phyloP scores from a whole-genome alignment of 2,888 invertebrate genomes.

The Athrips mouffetella region DNA sequence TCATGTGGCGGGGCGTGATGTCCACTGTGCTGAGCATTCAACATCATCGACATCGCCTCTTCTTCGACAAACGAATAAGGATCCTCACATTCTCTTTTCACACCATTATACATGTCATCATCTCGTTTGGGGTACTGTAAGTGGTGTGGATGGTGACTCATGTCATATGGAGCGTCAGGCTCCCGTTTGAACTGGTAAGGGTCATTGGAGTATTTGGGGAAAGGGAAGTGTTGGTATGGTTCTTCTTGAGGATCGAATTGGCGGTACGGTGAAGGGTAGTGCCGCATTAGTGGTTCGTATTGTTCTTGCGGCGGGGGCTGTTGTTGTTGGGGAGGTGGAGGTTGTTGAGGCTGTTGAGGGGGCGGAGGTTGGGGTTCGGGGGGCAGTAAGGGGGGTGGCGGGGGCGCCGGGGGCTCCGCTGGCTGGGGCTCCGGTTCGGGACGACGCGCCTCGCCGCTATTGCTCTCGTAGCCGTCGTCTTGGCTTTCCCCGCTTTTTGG shows the following conservation, averaged over 20 bases:
- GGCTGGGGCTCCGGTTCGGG: constrained; percentile 46
- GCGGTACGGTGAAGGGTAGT: constrained; percentile 38
- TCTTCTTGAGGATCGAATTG: constrained; percentile 43
- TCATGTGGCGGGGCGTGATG: constrained; percentile 59
- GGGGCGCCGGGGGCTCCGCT: constrained; percentile 46
- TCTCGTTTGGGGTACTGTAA: constrained; percentile 49
- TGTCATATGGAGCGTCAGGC: constrained; percentile 66
- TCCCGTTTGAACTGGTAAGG: constrained; percentile 67
- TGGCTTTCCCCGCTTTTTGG: constrained; percentile 82
- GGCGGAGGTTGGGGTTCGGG: constrained; percentile 38
- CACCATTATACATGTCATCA: constrained; percentile 62
- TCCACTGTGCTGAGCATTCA: constrained; percentile 55
- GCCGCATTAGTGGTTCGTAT: constrained; percentile 46
- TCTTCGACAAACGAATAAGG: constrained; percentile 93
- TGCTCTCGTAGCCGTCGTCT: constrained; percentile 94
- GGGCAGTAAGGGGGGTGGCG: constrained; percentile 15
- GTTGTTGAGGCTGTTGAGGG: constrained; percentile 25
- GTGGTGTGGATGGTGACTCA: constrained; percentile 45
- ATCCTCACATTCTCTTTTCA: constrained; percentile 84
- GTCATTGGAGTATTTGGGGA: constrained; percentile 58
- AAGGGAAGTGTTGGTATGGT: constrained; percentile 64
- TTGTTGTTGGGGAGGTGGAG: constrained; percentile 14
- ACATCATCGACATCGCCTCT: constrained; percentile 80
- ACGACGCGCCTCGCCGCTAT: constrained; percentile 72
- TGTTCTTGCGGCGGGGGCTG: constrained; percentile 33